These are phyloP conservation scores for Corythoichthys intestinalis DNA, from an alignment of 2,113 vertebrate genomes.

Conservation along the genomic window DNA sequence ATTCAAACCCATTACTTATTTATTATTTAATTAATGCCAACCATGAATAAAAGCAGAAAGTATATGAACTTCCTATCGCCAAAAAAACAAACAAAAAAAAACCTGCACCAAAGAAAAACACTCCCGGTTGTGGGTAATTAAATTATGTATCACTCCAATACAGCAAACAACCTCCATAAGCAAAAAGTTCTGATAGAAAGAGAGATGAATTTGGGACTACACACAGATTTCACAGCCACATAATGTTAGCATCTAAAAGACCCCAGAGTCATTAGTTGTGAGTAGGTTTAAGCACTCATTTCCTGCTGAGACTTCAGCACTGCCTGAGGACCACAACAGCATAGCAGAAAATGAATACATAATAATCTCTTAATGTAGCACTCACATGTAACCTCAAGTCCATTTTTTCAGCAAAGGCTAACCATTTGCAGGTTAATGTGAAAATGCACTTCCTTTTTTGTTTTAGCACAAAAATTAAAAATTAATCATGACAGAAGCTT, in stretches of 20 bases:
- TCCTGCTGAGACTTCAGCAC: slow-evolving; percentile 21
- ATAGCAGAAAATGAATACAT: slow-evolving; percentile 14
- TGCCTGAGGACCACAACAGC: slow-evolving; percentile 14
- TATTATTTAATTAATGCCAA: too few relatives aligned
- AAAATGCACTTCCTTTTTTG: slow-evolving; percentile 24
- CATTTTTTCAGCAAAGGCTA: slow-evolving; percentile 10
- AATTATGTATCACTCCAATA: slow-evolving; percentile 2
- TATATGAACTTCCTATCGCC: too few relatives aligned
- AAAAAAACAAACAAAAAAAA: neutral
- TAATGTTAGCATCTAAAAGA: slow-evolving; percentile 3
- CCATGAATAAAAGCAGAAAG: too few relatives aligned
- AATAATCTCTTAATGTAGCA: neutral
- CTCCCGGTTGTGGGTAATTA: neutral
- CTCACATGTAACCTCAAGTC: slow-evolving; percentile 4
- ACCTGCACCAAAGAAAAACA: neutral
- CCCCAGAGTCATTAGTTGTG: neutral
- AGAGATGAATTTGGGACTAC: slow-evolving; percentile 5
- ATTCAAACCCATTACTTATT: too few relatives aligned
- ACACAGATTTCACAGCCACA: slow-evolving; percentile 3
- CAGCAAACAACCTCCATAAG: slow-evolving; percentile 5
- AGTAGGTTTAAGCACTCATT: slow-evolving; percentile 1
- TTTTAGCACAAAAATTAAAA: slow-evolving; percentile 15
- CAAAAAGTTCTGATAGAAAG: slow-evolving; percentile 8
- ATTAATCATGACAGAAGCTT: neutral
- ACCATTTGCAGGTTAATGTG: slow-evolving; percentile 18